Conservation (phyloP, 2,888 invertebrate genomes). For the Rhamnusium bicolor region DNA sequence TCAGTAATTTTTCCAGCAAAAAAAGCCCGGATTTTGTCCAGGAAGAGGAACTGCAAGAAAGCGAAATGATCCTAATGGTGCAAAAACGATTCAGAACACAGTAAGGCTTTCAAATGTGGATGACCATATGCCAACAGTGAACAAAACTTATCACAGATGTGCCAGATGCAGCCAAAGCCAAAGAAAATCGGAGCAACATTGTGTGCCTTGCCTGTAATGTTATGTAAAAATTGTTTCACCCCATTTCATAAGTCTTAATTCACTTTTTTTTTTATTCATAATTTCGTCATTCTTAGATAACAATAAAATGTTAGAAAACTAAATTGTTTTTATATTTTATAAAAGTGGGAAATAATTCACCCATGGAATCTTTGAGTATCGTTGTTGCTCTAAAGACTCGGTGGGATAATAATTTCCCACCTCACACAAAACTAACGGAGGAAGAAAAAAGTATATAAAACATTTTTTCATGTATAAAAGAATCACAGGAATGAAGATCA, state of each 20-base stretch:
- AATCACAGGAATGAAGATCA: too few relatives aligned
- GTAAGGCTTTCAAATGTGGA: neutral
- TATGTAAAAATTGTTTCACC: neutral
- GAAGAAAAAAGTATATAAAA: too few relatives aligned
- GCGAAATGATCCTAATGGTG: neutral
- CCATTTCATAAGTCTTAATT: neutral
- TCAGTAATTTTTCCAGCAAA: neutral
- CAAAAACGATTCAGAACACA: neutral
- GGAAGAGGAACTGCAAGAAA: neutral
- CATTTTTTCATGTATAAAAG: too few relatives aligned
- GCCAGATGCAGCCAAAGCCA: neutral
- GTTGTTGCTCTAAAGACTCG: too few relatives aligned
- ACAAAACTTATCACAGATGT: neutral
- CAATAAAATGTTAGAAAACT: too few relatives aligned
- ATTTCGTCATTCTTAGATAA: too few relatives aligned
- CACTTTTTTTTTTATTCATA: too few relatives aligned
- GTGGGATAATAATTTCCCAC: too few relatives aligned
- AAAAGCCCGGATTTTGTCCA: neutral
- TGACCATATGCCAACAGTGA: neutral
- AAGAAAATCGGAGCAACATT: neutral
- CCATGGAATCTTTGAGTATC: too few relatives aligned
- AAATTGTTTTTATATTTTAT: too few relatives aligned
- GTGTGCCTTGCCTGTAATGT: neutral
- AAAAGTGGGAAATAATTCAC: too few relatives aligned
- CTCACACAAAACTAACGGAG: too few relatives aligned